Evolutionary conservation across 2,888 invertebrate species (phyloP).

Genomic region (Drosophila cracens): DNA sequence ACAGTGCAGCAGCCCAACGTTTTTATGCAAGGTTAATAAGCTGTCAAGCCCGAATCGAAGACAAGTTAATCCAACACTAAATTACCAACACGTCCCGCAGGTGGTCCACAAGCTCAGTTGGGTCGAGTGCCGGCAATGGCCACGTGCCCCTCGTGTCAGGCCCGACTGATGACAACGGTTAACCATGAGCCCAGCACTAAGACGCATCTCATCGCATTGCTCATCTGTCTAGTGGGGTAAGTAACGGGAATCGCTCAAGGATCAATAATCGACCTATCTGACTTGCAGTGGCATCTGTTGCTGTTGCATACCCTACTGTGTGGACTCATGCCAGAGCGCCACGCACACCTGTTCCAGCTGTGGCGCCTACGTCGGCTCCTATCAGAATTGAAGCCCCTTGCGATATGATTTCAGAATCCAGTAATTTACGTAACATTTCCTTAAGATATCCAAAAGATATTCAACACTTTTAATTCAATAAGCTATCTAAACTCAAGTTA

Average conservation of each 20-base stretch:
- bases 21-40: conserved; percentile 36
- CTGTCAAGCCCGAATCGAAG: not conserved
- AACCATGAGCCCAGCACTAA: conserved; percentile 58
- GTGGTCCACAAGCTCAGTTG: conserved; percentile 25
- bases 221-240: conserved; percentile 66
- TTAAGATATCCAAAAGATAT: not conserved
- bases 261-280: not conserved
- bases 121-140: conserved; percentile 54
- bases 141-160: conserved; percentile 72
- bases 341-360: conserved; percentile 76
- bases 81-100: conserved; percentile 2
- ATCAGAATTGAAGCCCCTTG: conserved; percentile 52
- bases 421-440: not conserved
- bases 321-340: conserved; percentile 78
- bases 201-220: conserved; percentile 70
- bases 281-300: conserved; percentile 66
- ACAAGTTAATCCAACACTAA: not conserved
- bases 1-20: conserved; percentile 45
- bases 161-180: conserved; percentile 57
- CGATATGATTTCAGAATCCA: not conserved
- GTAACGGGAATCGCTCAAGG: conserved; percentile 3
- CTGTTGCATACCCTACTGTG: conserved; percentile 74
- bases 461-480: not conserved
- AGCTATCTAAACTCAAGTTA: no score
- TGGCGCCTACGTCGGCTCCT: conserved; percentile 73